Percentiles rank a stretch among this genome's conserved stretches.
phyloP scores from a whole-genome alignment of 2,113 vertebrate species.

The Psammodynastes pulverulentus region DNA sequence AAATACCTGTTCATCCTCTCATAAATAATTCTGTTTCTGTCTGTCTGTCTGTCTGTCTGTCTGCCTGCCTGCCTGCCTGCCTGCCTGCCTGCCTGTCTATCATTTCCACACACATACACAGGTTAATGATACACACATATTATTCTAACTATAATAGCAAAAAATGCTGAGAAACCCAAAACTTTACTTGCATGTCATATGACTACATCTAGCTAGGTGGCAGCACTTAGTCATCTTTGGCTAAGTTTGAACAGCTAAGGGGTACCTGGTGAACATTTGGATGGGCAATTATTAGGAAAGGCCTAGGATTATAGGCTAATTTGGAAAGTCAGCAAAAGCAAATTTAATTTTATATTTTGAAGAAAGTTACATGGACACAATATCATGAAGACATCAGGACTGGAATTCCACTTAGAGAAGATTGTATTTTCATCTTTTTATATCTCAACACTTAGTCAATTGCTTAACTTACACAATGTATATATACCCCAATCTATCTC shows the following conservation, averaged over 20 bases:
- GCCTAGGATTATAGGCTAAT: not conserved
- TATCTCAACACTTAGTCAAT: not conserved
- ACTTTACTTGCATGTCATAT: not conserved
- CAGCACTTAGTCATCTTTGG: not conserved
- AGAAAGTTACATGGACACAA: not conserved
- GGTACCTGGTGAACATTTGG: not conserved
- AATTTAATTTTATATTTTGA: not conserved
- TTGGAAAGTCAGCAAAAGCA: not conserved
- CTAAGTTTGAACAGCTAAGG: not conserved
- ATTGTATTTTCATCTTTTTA: not conserved
- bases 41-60: no score
- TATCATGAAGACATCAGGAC: not conserved
- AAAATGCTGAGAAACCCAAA: not conserved
- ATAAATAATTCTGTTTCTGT: not conserved
- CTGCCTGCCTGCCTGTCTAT: no score
- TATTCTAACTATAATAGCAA: not conserved
- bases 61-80: no score
- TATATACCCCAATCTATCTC: not conserved
- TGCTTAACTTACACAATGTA: not conserved
- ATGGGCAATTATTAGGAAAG: not conserved
- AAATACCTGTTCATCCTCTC: not conserved
- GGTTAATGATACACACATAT: not conserved
- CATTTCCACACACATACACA: not conserved
- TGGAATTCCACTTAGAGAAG: not conserved
- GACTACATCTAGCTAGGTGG: not conserved